Evolutionary conservation across 2,113 vertebrate genomes (phyloP).

Genomic region (Delphinapterus leucas): DNA sequence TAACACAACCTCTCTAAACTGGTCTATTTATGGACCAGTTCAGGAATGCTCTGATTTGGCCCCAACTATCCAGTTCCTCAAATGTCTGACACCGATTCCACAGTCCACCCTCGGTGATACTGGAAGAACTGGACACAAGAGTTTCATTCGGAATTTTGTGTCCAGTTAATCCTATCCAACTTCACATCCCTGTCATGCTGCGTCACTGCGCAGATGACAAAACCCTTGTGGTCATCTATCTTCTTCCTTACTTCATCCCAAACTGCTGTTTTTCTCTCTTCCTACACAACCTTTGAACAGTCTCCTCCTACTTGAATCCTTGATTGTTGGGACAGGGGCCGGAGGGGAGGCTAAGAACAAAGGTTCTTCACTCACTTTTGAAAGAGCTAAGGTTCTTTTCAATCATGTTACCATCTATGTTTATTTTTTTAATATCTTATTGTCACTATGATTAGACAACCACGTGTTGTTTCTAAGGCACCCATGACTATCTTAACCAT

Average conservation of each 20-base stretch:
- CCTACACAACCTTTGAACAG: background rate
- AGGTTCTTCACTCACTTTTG: background rate
- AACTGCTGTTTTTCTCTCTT: background rate
- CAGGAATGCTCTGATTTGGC: background rate
- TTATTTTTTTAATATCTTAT: background rate
- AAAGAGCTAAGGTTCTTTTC: background rate
- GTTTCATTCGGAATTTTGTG: background rate
- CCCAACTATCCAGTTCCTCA: background rate
- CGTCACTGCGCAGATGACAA: background rate
- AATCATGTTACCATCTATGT: background rate
- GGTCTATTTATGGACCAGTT: background rate
- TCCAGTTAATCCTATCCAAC: background rate
- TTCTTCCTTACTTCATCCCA: background rate
- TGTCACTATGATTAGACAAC: background rate
- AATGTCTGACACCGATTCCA: background rate
- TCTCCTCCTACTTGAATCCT: background rate
- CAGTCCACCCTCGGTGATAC: background rate
- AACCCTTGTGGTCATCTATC: background rate
- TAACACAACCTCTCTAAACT: background rate
- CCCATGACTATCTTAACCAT: background rate
- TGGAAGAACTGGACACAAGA: background rate
- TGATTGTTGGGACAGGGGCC: background rate
- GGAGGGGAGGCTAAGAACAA: background rate
- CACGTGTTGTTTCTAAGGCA: background rate
- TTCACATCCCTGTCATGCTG: background rate